Evolutionary conservation across 2,113 vertebrate species (phyloP), one percentile per base, ranked within the genome.

Genomic region (Herpailurus yagouaroundi): DNA sequence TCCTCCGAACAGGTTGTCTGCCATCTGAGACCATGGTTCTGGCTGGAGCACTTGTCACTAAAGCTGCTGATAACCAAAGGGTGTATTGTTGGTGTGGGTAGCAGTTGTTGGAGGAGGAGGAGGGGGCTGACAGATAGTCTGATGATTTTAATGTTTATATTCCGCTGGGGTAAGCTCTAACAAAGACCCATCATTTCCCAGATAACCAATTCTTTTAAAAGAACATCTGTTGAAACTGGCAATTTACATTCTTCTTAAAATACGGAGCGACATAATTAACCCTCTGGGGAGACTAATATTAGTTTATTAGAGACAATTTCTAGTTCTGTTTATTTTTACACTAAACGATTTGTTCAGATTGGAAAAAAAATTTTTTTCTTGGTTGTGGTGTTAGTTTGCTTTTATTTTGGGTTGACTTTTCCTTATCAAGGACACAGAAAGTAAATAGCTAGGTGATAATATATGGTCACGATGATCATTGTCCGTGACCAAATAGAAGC

Each of bases 221-320:
- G 98, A 98, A 94, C 98, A 98, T 99, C 98, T 98, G 98, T 98
- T 99, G 97, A 98, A 98, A 98, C 97, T 97, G 96, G 98, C 97
- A 98, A 98, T 99, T 98, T 98, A 96, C 98, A 98, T 98, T 98
- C 98, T 98, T 98, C 97, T 98, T 98, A 98, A 98, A 98, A 98
- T 98, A 97, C 41, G 1, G 95, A 97, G 88, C 91, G 98, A 98
- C 98, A 98, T 99, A 98, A 99, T 98, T 98, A 99, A 99, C 97
- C 96, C 98, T 99, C 96, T 94, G 96, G 97, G 97, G 98, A 98
- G 98, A 98, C 98, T 98, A 98, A 98, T 98, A 98, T 98, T 98
- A 97, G 98, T 98, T 99, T 99, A 98, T 98, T 98, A 97, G 96
- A 98, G 98, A 97, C 97, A 93, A 90, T 98, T 98, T 98, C 97